Evolutionary conservation across 2,888 invertebrate species (phyloP), one percentile per base, ranked within the genome.

Genomic region (Pecten maximus): DNA sequence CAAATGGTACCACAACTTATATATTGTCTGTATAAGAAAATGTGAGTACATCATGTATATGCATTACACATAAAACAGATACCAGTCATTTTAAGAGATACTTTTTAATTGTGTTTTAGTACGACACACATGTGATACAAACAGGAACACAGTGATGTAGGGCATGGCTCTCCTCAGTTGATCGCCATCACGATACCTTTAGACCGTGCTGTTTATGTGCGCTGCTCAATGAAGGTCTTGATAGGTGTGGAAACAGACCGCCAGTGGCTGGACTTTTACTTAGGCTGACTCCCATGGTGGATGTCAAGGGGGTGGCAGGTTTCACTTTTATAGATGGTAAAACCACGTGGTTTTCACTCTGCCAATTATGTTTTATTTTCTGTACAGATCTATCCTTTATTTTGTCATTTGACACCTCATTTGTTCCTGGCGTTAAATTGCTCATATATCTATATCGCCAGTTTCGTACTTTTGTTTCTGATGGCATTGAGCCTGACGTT

Each of bases 401-500:
- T 35, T 35, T 74, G 74, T 74, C 74, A 28, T 28, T 35, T 74
- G 74, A 74, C 1, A 10, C 3, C 6, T 74, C 74, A 74, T 35
- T 28, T 28, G 23, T 35, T 35, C 74, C 74, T 15, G 74, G 28
- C 12, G 74, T 74, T 10, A 74, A 8, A 28, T 74, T 74, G 35
- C 74, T 74, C 35, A 74, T 8, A 74, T 74, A 74, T 16, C 23
- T 74, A 28, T 74, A 74, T 6, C 74, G 74, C 74, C 74, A 74
- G 16, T 74, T 74, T 74, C 74, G 74, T 74, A 74, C 74, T 74
- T 74, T 74, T 74, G 74, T 35, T 35, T 74, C 74, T 35, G 74
- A 74, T 35, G 74, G 74, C 28, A 74, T 74, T 74, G 74, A 28
- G 35, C 74, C 74, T 6, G 74, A 74, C 28, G 74, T 74, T 74